phyloP scores from a whole-genome alignment of 2,888 invertebrate genomes.

The Corbicula japonica region DNA sequence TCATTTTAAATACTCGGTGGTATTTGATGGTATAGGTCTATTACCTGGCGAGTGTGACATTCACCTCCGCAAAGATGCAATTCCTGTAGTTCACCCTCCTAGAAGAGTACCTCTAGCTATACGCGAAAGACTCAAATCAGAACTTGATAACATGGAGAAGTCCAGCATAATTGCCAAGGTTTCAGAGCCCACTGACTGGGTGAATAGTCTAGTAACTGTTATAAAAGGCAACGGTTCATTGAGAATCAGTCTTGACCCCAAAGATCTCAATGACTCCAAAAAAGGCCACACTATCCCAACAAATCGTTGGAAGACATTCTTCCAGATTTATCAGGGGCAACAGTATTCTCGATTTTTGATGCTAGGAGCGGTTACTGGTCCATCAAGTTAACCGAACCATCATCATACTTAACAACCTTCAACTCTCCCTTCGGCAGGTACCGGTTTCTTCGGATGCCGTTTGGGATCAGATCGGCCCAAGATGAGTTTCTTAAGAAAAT shows the following conservation, averaged over 20 bases:
- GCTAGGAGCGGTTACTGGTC: constrained; percentile 52
- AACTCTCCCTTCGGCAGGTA: constrained; percentile 50
- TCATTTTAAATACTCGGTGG: constrained; percentile 20
- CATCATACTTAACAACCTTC: constrained; percentile 44
- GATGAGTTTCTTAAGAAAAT: constrained; percentile 47
- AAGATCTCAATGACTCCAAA: constrained; percentile 63
- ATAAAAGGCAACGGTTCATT: constrained; percentile 40
- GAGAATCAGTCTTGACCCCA: constrained; percentile 65
- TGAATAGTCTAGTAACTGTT: constrained; percentile 64
- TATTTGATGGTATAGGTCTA: constrained; percentile 56
- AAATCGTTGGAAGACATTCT: constrained; percentile 61
- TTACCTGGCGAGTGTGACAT: constrained; percentile 44
- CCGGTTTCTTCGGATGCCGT: constrained; percentile 46
- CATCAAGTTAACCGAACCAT: constrained; percentile 34
- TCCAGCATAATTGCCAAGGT: constrained; percentile 51
- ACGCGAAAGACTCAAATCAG: constrained; percentile 48
- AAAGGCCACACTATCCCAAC: constrained; percentile 58
- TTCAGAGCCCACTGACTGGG: constrained; percentile 64
- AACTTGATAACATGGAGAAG: constrained; percentile 58
- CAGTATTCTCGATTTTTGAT: constrained; percentile 44
- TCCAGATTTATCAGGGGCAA: constrained; percentile 43
- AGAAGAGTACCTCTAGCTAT: constrained; percentile 60
- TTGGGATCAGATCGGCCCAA: constrained; percentile 50
- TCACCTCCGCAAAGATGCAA: constrained; percentile 39
- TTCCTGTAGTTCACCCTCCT: constrained; percentile 59